Percentiles rank a stretch among this genome's conserved stretches.
Evolutionary conservation across 35 echinoderm and acorn worm species (phyloP).

Genomic region (Chiridota heheva): DNA sequence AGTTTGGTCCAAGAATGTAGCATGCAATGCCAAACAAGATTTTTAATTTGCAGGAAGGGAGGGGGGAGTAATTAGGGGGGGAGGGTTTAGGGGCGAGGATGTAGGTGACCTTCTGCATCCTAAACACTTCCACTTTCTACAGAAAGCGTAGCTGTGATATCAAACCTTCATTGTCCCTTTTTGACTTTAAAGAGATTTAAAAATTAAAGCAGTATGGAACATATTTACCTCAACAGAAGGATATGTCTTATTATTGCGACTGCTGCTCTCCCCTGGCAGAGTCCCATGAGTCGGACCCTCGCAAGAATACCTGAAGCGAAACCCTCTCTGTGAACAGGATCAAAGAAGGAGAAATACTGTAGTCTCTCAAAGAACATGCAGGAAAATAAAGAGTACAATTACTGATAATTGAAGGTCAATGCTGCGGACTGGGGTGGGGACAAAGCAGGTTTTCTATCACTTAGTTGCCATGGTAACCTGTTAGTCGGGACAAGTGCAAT

Average conservation of each 20-base stretch:
- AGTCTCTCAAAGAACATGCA: no score
- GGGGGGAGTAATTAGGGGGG: neutral
- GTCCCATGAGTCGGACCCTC: conserved; percentile 86
- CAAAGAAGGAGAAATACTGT: no score
- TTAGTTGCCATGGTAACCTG: no score
- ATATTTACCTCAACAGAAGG: conserved; percentile 80
- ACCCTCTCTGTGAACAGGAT: conserved; percentile 94
- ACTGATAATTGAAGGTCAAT: no score
- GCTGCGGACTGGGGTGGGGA: no score
- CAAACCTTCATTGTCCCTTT: neutral
- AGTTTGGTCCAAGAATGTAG: no score
- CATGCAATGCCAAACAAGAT: no score
- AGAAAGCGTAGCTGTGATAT: neutral
- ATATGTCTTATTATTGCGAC: conserved; percentile 72
- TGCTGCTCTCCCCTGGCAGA: conserved; percentile 70
- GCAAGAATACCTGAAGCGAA: conserved; percentile 89
- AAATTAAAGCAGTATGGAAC: neutral
- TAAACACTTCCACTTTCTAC: neutral
- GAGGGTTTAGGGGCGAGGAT: neutral
- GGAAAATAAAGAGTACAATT: no score
- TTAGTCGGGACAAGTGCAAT: no score
- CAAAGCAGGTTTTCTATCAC: no score
- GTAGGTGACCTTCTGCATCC: neutral
- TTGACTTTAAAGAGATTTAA: neutral
- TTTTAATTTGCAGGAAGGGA: neutral